Percentiles rank a stretch among this genome's conserved stretches.
phyloP scores from a whole-genome alignment of 2,888 invertebrate genomes.

The Gymnoscelis rufifasciata region DNA sequence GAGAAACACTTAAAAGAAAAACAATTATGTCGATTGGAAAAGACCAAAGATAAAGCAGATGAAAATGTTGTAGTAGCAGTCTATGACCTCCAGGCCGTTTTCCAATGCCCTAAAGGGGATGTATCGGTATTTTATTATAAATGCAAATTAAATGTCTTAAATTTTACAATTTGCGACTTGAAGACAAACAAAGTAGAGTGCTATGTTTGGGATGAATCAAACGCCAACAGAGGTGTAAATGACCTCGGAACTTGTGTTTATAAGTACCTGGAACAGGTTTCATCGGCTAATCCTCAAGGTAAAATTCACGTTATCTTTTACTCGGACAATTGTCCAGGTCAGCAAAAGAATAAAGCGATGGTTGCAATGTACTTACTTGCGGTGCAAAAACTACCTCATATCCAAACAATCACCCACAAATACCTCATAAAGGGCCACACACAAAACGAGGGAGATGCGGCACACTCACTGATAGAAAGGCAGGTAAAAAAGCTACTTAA shows the following conservation, averaged over 20 bases:
- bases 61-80: constrained; percentile 25
- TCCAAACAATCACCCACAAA: constrained; percentile 29
- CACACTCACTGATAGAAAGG: constrained; percentile 23
- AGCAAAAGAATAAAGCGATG: constrained; percentile 36
- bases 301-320: constrained; percentile 34
- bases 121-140: constrained; percentile 37
- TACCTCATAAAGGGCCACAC: constrained; percentile 31
- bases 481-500: constrained; percentile 17
- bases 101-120: constrained; percentile 39
- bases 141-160: constrained; percentile 35
- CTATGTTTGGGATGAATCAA: constrained; percentile 44
- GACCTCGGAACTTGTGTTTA: constrained; percentile 42
- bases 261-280: constrained; percentile 34
- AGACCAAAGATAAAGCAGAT: constrained; percentile 28
- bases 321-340: constrained; percentile 37
- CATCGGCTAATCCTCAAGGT: constrained; percentile 8
- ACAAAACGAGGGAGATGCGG: constrained; percentile 32
- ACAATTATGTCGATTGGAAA: constrained; percentile 26
- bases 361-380: constrained; percentile 26
- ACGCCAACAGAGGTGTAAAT: constrained; percentile 38
- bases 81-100: constrained; percentile 38
- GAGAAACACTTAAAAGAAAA: constrained; percentile 27
- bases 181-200: constrained; percentile 28
- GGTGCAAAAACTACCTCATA: constrained; percentile 18
- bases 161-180: constrained; percentile 38